Conservation (phyloP, 2,888 invertebrate species). For the Netelia virgata region DNA sequence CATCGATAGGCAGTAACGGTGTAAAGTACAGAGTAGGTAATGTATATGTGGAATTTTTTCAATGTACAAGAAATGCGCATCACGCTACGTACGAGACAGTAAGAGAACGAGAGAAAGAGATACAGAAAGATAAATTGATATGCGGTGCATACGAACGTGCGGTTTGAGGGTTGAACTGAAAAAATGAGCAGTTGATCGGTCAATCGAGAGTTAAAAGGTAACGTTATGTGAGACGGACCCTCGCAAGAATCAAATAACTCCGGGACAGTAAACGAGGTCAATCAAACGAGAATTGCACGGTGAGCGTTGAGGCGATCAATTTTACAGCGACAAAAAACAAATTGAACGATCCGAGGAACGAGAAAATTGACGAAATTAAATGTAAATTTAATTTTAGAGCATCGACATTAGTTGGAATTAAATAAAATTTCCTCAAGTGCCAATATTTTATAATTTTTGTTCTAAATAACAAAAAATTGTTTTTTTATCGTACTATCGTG, state of each 20-base stretch:
- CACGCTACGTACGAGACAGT: background rate
- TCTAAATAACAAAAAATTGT: slow-evolving; percentile 2
- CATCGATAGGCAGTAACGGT: background rate
- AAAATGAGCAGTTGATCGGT: slow-evolving; percentile 45
- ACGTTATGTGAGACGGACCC: slow-evolving; percentile 8
- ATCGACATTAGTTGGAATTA: background rate
- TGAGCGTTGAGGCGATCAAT: background rate
- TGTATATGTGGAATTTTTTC: slow-evolving; percentile 20
- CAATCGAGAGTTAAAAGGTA: slow-evolving; percentile 46
- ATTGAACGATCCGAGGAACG: background rate
- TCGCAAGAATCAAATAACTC: slow-evolving; percentile 19
- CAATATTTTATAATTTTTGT: background rate
- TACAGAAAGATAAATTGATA: slow-evolving; percentile 23
- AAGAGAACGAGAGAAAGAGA: background rate
- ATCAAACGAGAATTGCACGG: slow-evolving; percentile 12
- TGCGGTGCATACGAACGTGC: slow-evolving; percentile 25
- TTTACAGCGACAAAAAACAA: background rate
- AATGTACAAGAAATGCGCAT: background rate
- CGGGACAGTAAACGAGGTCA: slow-evolving; percentile 12
- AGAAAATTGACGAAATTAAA: slow-evolving; percentile 3
- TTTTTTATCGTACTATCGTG: slow-evolving; percentile 15
- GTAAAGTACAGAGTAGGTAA: slow-evolving; percentile 16
- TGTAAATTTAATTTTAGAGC: background rate
- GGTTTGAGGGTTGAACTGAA: slow-evolving; percentile 39
- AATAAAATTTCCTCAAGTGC: background rate